These are phyloP conservation scores for Ceratosolen solmsi DNA, from an alignment of 1,140 invertebrate genomes.

Conservation along the genomic window DNA sequence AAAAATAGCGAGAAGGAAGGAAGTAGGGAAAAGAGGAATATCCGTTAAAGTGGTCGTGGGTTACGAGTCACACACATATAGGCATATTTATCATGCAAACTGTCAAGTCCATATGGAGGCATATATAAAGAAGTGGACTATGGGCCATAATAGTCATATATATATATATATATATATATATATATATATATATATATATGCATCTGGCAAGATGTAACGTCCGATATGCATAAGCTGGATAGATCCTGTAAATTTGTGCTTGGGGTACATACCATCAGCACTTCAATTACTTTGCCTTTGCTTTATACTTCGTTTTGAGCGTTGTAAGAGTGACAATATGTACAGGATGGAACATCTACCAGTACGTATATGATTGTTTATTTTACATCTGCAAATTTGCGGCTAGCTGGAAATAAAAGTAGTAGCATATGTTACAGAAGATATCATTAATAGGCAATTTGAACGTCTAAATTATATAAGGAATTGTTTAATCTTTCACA, in stretches of 20 bases:
- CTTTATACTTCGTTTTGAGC: neutral
- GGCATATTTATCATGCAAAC: constrained; percentile 58
- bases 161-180: neutral
- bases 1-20: constrained; percentile 41
- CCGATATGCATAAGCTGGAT: neutral
- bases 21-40: constrained; percentile 43
- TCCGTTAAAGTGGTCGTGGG: neutral
- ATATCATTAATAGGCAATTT: too few relatives aligned
- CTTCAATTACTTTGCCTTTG: constrained; percentile 37
- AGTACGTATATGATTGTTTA: too few relatives aligned
- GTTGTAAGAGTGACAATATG: neutral
- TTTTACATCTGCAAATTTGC: too few relatives aligned
- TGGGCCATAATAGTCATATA: neutral
- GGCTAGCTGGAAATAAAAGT: too few relatives aligned
- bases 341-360: too few relatives aligned
- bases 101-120: constrained; percentile 57
- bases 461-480: too few relatives aligned
- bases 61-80: constrained; percentile 36
- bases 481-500: too few relatives aligned
- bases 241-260: constrained; percentile 1
- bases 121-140: neutral
- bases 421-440: too few relatives aligned
- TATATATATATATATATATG: neutral
- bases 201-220: constrained; percentile 52
- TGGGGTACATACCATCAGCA: neutral